Conservation (phyloP, 2,113 vertebrate genomes). For the Typhlomys cinereus region DNA sequence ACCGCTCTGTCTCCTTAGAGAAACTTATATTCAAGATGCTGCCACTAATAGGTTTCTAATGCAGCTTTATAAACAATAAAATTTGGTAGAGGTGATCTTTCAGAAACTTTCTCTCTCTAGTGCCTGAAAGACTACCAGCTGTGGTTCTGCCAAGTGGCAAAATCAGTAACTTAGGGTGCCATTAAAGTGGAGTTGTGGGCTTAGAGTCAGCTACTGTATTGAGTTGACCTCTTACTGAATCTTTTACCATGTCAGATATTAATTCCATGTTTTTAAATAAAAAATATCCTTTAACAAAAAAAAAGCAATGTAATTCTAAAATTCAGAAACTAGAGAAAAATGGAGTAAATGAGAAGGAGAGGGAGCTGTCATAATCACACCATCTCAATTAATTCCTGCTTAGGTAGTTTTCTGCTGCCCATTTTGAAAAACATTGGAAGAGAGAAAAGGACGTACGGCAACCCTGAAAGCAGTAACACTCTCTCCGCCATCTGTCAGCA, state of each 20-base stretch:
- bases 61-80: not conserved
- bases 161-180: not conserved
- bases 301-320: not conserved
- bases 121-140: not conserved
- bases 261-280: constrained; percentile 26
- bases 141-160: not conserved
- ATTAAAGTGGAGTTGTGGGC: not conserved
- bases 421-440: not conserved
- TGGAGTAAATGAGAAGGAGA: not conserved
- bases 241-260: not conserved
- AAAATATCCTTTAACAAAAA: not conserved
- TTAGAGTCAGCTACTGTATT: not conserved
- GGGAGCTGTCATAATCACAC: not conserved
- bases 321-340: not conserved
- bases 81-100: not conserved
- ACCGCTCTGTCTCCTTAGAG: not conserved
- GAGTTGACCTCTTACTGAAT: not conserved
- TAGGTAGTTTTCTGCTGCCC: not conserved
- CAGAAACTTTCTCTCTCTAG: not conserved
- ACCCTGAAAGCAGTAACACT: not conserved
- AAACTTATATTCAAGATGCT: not conserved
- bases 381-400: not conserved
- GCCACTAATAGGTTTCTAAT: not conserved
- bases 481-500: constrained; percentile 32
- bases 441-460: not conserved